phyloP scores from a whole-genome alignment of 2,797 vertebrate genomes.

The Mormyrus hasselquistii region DNA sequence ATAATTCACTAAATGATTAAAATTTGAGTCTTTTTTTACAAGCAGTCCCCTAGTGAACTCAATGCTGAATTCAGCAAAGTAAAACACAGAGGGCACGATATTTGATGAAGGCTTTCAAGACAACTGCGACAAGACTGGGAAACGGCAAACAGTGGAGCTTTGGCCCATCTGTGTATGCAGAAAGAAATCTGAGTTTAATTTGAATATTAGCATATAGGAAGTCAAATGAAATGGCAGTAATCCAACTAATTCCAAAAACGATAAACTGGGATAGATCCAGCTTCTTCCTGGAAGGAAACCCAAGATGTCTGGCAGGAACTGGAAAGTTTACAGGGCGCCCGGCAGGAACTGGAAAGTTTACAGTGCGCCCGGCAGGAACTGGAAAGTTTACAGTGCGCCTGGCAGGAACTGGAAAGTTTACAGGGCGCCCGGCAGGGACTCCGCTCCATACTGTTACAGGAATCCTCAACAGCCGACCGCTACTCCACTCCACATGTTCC shows the following conservation, averaged over 20 bases:
- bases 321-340: constrained; percentile 21
- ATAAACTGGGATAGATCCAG: constrained; percentile 48
- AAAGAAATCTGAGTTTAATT: constrained; percentile 44
- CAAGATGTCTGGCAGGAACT: constrained; percentile 44
- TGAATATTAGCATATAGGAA: constrained; percentile 46
- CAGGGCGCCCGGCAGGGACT: not conserved
- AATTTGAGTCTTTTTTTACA: not conserved
- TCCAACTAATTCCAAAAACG: constrained; percentile 41
- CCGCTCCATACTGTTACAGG: not conserved
- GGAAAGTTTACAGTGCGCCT: constrained; percentile 21
- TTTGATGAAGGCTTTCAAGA: not conserved
- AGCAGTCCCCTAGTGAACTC: not conserved
- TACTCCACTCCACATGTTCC: not conserved
- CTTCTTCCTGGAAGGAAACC: constrained; percentile 48
- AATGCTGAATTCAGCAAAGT: not conserved
- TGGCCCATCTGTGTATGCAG: constrained; percentile 46
- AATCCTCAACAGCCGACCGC: not conserved
- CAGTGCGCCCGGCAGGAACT: constrained; percentile 30
- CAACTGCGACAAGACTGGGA: constrained; percentile 23
- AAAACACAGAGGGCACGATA: not conserved
- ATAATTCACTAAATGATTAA: not conserved
- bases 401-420: constrained; percentile 38
- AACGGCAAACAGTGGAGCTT: constrained; percentile 32
- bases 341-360: constrained; percentile 37
- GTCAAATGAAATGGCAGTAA: constrained; percentile 38